These are phyloP conservation scores for Lucilia sericata DNA, from an alignment of 1,140 invertebrate genomes.

Conservation along the genomic window DNA sequence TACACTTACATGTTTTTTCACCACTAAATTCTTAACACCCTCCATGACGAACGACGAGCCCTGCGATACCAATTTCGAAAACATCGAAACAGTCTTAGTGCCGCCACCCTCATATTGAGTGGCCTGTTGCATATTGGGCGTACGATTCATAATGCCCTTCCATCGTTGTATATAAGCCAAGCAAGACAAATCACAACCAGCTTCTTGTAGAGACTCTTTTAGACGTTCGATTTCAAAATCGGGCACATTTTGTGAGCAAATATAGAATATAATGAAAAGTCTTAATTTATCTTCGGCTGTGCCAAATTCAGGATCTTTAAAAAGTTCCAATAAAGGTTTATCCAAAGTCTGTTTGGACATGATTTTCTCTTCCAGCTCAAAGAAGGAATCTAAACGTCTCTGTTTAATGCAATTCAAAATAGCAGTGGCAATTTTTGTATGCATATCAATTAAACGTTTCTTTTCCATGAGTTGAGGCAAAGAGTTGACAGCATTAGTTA, in stretches of 20 bases:
- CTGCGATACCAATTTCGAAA: constrained; percentile 96
- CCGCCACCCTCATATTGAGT: constrained; percentile 92
- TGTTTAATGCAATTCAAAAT: constrained; percentile 93
- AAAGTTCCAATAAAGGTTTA: constrained; percentile 82
- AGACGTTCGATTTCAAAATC: constrained; percentile 88
- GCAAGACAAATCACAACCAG: constrained; percentile 87
- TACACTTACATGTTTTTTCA: constrained; percentile 91
- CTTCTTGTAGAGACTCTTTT: constrained; percentile 79
- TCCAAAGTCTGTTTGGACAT: constrained; percentile 86
- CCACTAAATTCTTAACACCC: constrained; percentile 98
- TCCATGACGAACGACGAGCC: constrained; percentile 99
- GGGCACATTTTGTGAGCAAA: constrained; percentile 83
- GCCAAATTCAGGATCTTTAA: constrained; percentile 88
- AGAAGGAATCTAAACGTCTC: constrained; percentile 93
- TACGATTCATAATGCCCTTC: constrained; percentile 72
- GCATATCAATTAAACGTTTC: constrained; percentile 98
- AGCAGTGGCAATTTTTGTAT: constrained; percentile 96
- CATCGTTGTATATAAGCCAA: constrained; percentile 90
- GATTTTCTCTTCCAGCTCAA: constrained; percentile 98
- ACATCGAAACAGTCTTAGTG: constrained; percentile 97
- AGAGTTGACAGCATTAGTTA: constrained; percentile 95
- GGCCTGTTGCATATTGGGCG: constrained; percentile 66
- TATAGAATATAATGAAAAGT: constrained; percentile 94
- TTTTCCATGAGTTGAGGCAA: constrained; percentile 96
- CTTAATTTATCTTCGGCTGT: constrained; percentile 93